Percentiles rank a stretch among this genome's conserved stretches.
Conservation (phyloP, 64 coral and sea anemone species). For the Orbicella faveolata region DNA sequence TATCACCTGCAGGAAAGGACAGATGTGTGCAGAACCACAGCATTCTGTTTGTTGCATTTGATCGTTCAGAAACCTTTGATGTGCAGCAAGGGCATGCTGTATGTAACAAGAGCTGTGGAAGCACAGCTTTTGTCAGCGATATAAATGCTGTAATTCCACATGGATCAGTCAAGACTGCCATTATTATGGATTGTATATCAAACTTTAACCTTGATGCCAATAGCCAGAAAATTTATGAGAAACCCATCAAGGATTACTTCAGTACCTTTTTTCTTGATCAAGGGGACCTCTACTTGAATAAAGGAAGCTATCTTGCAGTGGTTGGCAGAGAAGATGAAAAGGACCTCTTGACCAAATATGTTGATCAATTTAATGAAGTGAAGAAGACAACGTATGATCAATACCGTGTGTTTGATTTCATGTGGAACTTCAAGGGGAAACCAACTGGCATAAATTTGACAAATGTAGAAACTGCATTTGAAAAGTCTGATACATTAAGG, state of each 20-base stretch:
- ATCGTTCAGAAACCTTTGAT: slow-evolving; percentile 26
- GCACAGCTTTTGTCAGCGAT: slow-evolving; percentile 10
- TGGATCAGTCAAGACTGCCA: slow-evolving; percentile 32
- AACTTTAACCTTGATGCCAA: not conserved
- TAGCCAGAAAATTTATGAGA: not conserved
- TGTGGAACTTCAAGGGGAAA: slow-evolving; percentile 37
- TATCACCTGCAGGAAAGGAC: slow-evolving; percentile 18
- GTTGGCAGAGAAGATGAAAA: slow-evolving; percentile 31
- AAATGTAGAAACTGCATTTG: slow-evolving; percentile 10
- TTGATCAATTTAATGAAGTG: slow-evolving; percentile 6
- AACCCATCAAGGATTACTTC: not conserved
- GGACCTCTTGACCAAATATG: not conserved
- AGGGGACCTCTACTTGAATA: not conserved
- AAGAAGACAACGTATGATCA: not conserved
- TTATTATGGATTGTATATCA: slow-evolving; percentile 51
- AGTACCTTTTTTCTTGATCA: not conserved
- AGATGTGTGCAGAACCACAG: slow-evolving; percentile 19
- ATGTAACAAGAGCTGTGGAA: slow-evolving; percentile 55
- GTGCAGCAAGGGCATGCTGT: not conserved
- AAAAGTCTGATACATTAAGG: slow-evolving; percentile 38
- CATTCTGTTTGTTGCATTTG: slow-evolving; percentile 40
- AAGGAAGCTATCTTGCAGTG: slow-evolving; percentile 24
- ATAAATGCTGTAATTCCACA: not conserved
- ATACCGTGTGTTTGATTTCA: not conserved
- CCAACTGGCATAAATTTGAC: slow-evolving; percentile 28